Evolutionary conservation across 30 jellyfish, hydroid and myxozoan genomes (phyloP).

Genomic region (Aurelia sp.): DNA sequence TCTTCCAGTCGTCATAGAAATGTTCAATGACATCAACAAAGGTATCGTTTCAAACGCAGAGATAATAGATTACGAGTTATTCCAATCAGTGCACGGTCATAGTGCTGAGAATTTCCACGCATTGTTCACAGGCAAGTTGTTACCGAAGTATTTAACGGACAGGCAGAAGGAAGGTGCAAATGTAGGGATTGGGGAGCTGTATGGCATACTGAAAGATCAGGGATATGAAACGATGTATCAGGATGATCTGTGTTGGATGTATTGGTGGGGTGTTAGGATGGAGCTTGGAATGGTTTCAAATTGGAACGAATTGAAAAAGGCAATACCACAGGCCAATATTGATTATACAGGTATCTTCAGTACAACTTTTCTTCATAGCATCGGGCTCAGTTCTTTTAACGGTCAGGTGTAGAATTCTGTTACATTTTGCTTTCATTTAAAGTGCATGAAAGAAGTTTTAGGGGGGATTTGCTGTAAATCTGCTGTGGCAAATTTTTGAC

Average conservation of each 20-base stretch:
- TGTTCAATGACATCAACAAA: slow-evolving; percentile 58
- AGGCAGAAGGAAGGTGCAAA: slow-evolving; percentile 50
- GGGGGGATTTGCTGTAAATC: too few relatives aligned
- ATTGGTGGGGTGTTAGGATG: slow-evolving; percentile 87
- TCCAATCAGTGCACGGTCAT: slow-evolving; percentile 96
- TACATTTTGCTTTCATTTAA: too few relatives aligned
- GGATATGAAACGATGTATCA: slow-evolving; percentile 84
- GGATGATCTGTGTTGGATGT: slow-evolving; percentile 94
- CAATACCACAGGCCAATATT: slow-evolving; percentile 29
- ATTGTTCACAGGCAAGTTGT: slow-evolving; percentile 79
- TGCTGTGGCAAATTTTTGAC: too few relatives aligned
- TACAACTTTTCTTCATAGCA: too few relatives aligned
- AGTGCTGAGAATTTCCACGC: slow-evolving; percentile 88
- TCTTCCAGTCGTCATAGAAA: slow-evolving; percentile 48
- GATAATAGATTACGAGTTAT: slow-evolving; percentile 79
- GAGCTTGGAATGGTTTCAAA: slow-evolving; percentile 78
- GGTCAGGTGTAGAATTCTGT: too few relatives aligned
- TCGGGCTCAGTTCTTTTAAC: too few relatives aligned
- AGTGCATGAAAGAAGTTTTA: too few relatives aligned
- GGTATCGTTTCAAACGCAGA: slow-evolving; percentile 43
- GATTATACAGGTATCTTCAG: slow-evolving; percentile 75
- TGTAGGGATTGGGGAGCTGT: slow-evolving; percentile 56
- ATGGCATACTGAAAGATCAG: slow-evolving; percentile 13
- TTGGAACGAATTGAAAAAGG: slow-evolving; percentile 58
- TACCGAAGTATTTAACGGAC: slow-evolving; percentile 68